phyloP scores from a whole-genome alignment of 2,113 vertebrate genomes.

The Empidonax alnorum region DNA sequence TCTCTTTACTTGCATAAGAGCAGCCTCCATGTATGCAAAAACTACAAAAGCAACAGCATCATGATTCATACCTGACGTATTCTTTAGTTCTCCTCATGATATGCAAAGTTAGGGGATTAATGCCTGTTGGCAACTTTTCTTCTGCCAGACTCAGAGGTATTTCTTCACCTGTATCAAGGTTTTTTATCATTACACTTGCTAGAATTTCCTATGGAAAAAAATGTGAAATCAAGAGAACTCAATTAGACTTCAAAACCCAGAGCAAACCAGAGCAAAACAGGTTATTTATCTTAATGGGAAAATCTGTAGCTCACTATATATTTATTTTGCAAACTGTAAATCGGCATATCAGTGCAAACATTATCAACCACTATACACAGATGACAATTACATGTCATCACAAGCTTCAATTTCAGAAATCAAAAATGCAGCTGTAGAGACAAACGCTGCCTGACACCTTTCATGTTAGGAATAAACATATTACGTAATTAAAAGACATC shows the following conservation, averaged over 20 bases:
- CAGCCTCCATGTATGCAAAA: neutral
- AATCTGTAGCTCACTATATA: neutral
- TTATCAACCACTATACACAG: neutral
- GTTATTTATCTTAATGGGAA: neutral
- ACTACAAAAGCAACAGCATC: neutral
- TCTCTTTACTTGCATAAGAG: neutral
- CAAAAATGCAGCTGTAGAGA: neutral
- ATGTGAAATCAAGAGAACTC: neutral
- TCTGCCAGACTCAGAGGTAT: constrained; percentile 97
- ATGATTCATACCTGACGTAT: constrained; percentile 89
- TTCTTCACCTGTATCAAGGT: constrained; percentile 98
- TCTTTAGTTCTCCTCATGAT: constrained; percentile 99
- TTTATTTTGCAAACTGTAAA: neutral
- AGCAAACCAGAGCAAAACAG: neutral
- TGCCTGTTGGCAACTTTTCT: constrained; percentile 96
- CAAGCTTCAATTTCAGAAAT: neutral
- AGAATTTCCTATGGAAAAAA: constrained; percentile 89
- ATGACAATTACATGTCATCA: neutral
- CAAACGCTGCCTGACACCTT: neutral
- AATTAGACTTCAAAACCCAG: neutral
- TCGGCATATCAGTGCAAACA: neutral
- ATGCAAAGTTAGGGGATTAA: constrained; percentile 96
- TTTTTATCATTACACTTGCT: constrained; percentile 99
- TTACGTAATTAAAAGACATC: neutral
- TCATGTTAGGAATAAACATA: neutral